Evolutionary conservation across 2,888 invertebrate genomes (phyloP), one percentile per base, ranked within the genome.

Genomic region (Temnothorax unifasciatus): DNA sequence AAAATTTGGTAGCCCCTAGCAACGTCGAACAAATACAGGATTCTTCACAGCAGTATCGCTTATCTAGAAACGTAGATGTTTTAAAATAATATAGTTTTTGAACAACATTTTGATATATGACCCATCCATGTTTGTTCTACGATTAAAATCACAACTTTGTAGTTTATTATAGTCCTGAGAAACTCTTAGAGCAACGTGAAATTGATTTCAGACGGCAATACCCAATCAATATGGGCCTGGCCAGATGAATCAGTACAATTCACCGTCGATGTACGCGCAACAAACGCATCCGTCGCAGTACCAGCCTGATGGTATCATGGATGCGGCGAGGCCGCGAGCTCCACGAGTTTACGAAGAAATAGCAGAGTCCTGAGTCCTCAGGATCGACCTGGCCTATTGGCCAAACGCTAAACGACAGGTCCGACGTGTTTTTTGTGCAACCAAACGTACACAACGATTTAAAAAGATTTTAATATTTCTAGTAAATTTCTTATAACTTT

Each of bases 341-440:
- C 91, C 74, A 93, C 93, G 90, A 95, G 92, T 92, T 93, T 94
- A 93, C 93, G 95, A 91, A 94, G 95, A 73, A 95, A 93, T 88
- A 95, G 95, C 85, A 92, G 94, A 85, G 85, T 94, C 57, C 91
- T 95, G 25, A 94, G 87, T 88, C 92, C 94, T 85, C 94, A 94
- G 86, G 95, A 95, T 87, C 93, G 94, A 90, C 94, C 95, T 21
- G 90, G 88, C 79, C 87, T 11, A 92, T 92, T 52, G 92, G 92
- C 38, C 95, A 95, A 89, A 93, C 95, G 47, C 88, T 95, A 15
- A 95, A 94, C 88, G 95, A 95, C 89, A 94, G 95, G 95, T 94
- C 3, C 2, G 59, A 38, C 15, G 21, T 64, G 9, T 4, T 29
- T 71, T 57, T 34, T 21, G 34, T 21, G 3, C 29, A 41, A 63